phyloP scores from a whole-genome alignment of 2,113 vertebrate genomes.

The Colius striatus region DNA sequence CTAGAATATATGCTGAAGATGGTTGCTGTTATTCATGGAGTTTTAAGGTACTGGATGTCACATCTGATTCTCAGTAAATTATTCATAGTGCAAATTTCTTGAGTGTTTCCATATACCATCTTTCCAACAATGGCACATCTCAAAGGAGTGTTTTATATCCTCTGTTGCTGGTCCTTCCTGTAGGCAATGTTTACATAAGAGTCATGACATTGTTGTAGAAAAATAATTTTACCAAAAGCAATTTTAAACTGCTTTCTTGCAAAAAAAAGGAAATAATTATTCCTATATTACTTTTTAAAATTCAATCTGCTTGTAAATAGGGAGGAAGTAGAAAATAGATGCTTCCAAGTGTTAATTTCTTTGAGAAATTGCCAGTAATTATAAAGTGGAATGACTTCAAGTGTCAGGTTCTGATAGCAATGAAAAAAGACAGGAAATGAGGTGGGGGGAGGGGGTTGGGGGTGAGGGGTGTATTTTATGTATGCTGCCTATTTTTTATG shows the following conservation, averaged over 20 bases:
- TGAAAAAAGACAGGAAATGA: neutral
- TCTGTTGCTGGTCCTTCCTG: neutral
- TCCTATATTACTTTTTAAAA: conserved; percentile 8
- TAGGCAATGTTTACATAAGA: neutral
- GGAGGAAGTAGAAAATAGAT: neutral
- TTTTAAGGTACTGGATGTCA: neutral
- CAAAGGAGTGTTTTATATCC: neutral
- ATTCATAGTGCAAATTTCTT: neutral
- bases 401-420: neutral
- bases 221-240: conserved; percentile 9
- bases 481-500: neutral
- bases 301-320: neutral
- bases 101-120: neutral
- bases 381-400: neutral
- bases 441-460: too few relatives aligned
- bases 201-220: neutral
- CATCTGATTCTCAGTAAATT: neutral
- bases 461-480: neutral
- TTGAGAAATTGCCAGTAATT: conserved; percentile 28
- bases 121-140: neutral
- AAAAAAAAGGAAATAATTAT: neutral
- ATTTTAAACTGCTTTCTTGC: neutral
- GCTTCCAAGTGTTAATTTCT: neutral
- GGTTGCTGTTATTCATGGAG: neutral
- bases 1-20: neutral